Base-by-base conservation (phyloP, 2,113 vertebrate genomes). In the Bufo bufo region DNA sequence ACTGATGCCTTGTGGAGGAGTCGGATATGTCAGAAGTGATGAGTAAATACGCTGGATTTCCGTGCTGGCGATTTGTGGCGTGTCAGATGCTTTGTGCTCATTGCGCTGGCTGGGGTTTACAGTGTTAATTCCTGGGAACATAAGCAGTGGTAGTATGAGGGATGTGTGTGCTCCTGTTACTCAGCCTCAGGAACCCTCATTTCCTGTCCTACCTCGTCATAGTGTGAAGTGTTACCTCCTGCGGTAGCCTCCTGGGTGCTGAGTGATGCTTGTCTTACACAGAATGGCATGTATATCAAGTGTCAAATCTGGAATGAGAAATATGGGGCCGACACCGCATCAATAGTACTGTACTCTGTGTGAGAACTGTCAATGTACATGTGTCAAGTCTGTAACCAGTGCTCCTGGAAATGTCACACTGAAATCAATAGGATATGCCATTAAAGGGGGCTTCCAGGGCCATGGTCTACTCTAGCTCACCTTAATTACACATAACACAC, bases 81-180 rank as follows among this genome's bases (percentile, higher is more conserved):
- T 58, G 3, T 13, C 13, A 58, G 8, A 1, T 84, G 82, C 33
- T 49, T 23, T 65, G 33, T 3, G 16, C 19, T 49, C 33, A 80
- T 63, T 59, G n/a, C 5, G 4, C 3, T 58, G 17, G 47, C 65
- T 54, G 47, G 82, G 12, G 17, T 16, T 61, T 71, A 33, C 49
- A 20, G 43, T n/a, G 72, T 74, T 19, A n/a, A 74, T 43, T 19
- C 23, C 66, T 61, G 47, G 61, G 84, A 59, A 19, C 54, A 75
- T 12, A 23, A 14, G 54, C 54, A 50, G 19, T 0, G 23, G 52
- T 43, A 59, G 19, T 45, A 75, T 47, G 54, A 49, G 84, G 69
- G 84, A 85, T 85, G 84, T 85, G 84, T 61, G 58, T 85, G 52
- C 47, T 17, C 20, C 11, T 84, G 14, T 45, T 85, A 83, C 19